phyloP scores from a whole-genome alignment of 1,140 invertebrate species.

The Thalassaphorura encarpata region DNA sequence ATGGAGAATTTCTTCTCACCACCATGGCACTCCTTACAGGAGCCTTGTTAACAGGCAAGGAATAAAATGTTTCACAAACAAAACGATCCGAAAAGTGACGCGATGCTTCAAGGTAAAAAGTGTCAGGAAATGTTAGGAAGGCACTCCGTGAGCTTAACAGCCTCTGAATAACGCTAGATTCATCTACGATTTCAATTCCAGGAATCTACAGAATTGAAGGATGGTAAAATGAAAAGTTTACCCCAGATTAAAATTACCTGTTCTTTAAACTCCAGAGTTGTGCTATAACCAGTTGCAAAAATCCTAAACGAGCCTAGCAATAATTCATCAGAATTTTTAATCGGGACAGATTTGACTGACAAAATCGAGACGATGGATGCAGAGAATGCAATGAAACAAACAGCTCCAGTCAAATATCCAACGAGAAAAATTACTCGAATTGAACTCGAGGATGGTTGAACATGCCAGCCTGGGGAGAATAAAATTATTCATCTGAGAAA shows the following conservation, averaged over 20 bases:
- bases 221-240: neutral
- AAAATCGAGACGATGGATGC: constrained; percentile 15
- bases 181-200: neutral
- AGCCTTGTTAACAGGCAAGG: neutral
- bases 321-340: constrained; percentile 6
- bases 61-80: constrained; percentile 2
- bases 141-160: neutral
- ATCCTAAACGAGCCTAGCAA: neutral
- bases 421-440: constrained; percentile 9
- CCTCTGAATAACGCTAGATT: neutral
- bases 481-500: neutral
- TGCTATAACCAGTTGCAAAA: constrained; percentile 1
- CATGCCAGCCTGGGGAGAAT: neutral
- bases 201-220: neutral
- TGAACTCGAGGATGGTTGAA: neutral
- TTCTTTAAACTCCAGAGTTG: neutral
- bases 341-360: constrained; percentile 5
- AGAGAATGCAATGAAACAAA: constrained; percentile 14
- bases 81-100: neutral
- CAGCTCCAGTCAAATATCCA: constrained; percentile 7
- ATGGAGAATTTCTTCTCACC: constrained; percentile 14
- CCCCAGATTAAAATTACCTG: constrained; percentile 1
- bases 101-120: constrained; percentile 13
- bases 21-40: constrained; percentile 15
- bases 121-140: constrained; percentile 10